Evolutionary conservation across 2,888 invertebrate genomes (phyloP).

Genomic region (Thelaira solivaga): DNA sequence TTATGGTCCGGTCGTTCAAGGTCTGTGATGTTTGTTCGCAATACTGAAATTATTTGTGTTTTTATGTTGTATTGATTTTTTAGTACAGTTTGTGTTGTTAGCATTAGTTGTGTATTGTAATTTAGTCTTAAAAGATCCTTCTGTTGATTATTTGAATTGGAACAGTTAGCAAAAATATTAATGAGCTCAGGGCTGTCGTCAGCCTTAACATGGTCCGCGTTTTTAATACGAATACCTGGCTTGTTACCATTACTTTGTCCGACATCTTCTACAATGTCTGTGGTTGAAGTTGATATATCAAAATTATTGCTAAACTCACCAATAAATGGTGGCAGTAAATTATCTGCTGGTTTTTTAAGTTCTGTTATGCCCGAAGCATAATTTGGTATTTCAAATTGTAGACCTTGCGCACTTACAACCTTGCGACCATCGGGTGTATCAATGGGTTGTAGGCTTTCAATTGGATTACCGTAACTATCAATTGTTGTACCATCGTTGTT

Average conservation of each 20-base stretch:
- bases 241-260: slow-evolving; percentile 29
- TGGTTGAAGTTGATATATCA: slow-evolving; percentile 37
- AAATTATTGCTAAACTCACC: slow-evolving; percentile 71
- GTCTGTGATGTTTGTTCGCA: slow-evolving; percentile 15
- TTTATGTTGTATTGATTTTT: slow-evolving; percentile 9
- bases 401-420: slow-evolving; percentile 73
- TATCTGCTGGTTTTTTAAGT: slow-evolving; percentile 74
- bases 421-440: slow-evolving; percentile 75
- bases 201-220: slow-evolving; percentile 8
- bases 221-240: slow-evolving; percentile 16
- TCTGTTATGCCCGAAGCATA: slow-evolving; percentile 77
- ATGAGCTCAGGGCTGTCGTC: not conserved
- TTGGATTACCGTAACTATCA: slow-evolving; percentile 76
- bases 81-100: slow-evolving; percentile 13
- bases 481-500: slow-evolving; percentile 45
- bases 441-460: slow-evolving; percentile 72
- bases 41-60: slow-evolving; percentile 16
- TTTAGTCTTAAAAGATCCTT: slow-evolving; percentile 18
- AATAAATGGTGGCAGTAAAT: slow-evolving; percentile 76
- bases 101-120: slow-evolving; percentile 28
- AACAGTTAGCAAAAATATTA: slow-evolving; percentile 3
- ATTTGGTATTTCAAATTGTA: slow-evolving; percentile 76
- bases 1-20: not conserved
- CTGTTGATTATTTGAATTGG: slow-evolving; percentile 1
- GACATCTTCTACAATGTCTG: slow-evolving; percentile 35